Conservation (phyloP, 2,113 vertebrate species). For the Casuarius casuarius region DNA sequence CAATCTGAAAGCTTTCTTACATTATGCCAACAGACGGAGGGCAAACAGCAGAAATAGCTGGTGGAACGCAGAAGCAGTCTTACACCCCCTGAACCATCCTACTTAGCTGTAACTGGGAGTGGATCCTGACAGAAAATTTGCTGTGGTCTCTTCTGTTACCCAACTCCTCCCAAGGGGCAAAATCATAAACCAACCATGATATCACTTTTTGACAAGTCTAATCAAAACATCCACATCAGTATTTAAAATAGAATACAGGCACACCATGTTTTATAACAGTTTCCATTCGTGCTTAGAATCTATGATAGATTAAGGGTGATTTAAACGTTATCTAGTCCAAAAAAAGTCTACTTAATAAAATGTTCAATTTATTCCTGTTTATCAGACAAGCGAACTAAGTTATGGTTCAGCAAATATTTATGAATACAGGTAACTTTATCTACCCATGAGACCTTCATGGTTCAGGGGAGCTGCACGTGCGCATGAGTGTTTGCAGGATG, state of each 20-base stretch:
- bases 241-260: not conserved
- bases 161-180: not conserved
- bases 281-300: not conserved
- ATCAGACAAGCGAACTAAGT: constrained; percentile 10
- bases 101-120: not conserved
- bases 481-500: not conserved
- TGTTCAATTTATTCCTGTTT: not conserved
- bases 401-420: not conserved
- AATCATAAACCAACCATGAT: not conserved
- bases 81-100: not conserved
- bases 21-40: not conserved
- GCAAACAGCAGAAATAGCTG: not conserved
- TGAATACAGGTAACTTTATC: constrained; percentile 16
- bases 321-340: not conserved
- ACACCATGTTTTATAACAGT: not conserved
- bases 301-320: not conserved
- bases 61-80: not conserved
- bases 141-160: not conserved
- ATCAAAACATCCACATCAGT: not conserved
- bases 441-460: not conserved
- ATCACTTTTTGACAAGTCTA: not conserved
- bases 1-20: not conserved
- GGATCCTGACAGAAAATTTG: not conserved
- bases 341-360: not conserved
- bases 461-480: not conserved